Evolutionary conservation across 2,113 vertebrate genomes (phyloP).

Genomic region (Rostratula benghalensis): DNA sequence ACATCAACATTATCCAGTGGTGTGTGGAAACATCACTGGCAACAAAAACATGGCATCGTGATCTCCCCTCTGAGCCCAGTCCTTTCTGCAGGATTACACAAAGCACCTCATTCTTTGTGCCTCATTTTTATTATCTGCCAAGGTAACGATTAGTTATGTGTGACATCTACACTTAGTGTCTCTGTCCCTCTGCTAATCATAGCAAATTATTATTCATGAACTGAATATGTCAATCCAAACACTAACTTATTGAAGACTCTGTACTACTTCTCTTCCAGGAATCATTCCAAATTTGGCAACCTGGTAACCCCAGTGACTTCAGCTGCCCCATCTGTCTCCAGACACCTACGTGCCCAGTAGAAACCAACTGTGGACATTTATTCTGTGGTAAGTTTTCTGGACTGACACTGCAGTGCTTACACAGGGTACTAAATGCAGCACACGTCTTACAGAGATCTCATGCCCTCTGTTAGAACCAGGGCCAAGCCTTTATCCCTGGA

Average conservation of each 20-base stretch:
- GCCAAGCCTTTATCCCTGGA: neutral
- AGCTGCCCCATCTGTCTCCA: conserved; percentile 85
- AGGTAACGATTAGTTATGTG: neutral
- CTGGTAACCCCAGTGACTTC: conserved; percentile 62
- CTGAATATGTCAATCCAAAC: neutral
- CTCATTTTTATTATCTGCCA: neutral
- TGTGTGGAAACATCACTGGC: neutral
- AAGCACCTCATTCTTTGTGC: neutral
- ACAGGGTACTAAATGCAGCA: neutral
- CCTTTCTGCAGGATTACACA: neutral
- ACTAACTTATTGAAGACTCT: neutral
- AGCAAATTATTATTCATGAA: neutral
- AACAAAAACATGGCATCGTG: neutral
- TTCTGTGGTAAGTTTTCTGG: conserved; percentile 77
- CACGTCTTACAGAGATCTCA: neutral
- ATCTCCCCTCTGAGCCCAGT: neutral
- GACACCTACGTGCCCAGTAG: conserved; percentile 74
- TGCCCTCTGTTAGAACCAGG: neutral
- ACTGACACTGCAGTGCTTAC: neutral
- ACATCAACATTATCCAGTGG: neutral
- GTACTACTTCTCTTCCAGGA: conserved; percentile 63
- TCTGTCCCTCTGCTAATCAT: neutral
- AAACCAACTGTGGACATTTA: conserved; percentile 85
- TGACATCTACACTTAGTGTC: neutral
- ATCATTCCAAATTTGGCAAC: conserved; percentile 33